Base-by-base conservation (phyloP, 2,113 vertebrate genomes). In the Dipodomys merriami region DNA sequence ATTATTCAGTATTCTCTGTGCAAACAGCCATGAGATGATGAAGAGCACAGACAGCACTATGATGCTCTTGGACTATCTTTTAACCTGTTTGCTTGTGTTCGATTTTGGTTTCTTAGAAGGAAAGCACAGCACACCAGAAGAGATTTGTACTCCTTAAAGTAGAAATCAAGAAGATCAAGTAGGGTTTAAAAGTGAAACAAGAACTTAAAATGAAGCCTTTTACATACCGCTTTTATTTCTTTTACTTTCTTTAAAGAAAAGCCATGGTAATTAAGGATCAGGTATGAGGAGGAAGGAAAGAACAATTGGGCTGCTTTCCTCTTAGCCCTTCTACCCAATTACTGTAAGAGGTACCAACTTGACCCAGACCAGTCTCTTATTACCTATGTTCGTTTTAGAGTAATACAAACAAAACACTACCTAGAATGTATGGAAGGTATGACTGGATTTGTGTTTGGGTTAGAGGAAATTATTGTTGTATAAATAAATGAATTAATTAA, bases 141-240 rank as follows among this genome's bases (percentile, higher is more conserved):
- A 92, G 57, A 91, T 53, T 33, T 79, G 5, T 77, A 77, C 19
- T 78, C 57, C 64, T 92, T 90, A 78, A 73, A 49, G 23, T 65
- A 57, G 44, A 68, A 96, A 88, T 73, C 65, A 46, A 22, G 57
- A 57, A 79, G 64, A 89, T 86, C 88, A 93, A 91, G 18, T 53
- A 33, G 7, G 7, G 29, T 78, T 81, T 94, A 78, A 92, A 71
- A 94, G 94, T 65, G 46, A 86, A 95, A 49, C 6, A 46, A 57
- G 80, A 68, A 72, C 6, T 80, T 88, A 72, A 88, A 88, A 62
- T 18, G 29, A 89, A 97, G 39, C 5, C 20, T 53, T 81, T 94
- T 65, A 93, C 85, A 86, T 74, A 62, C 8, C 7, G 46, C 44
- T 84, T 89, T 73, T 35, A 39, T 64, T 86, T 83, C 62, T 46